A percentile compares a stretch with the other conserved stretches of the same genome.
Evolutionary conservation across 2,888 invertebrate species (phyloP).

Genomic region (Cephus rjabovi): DNA sequence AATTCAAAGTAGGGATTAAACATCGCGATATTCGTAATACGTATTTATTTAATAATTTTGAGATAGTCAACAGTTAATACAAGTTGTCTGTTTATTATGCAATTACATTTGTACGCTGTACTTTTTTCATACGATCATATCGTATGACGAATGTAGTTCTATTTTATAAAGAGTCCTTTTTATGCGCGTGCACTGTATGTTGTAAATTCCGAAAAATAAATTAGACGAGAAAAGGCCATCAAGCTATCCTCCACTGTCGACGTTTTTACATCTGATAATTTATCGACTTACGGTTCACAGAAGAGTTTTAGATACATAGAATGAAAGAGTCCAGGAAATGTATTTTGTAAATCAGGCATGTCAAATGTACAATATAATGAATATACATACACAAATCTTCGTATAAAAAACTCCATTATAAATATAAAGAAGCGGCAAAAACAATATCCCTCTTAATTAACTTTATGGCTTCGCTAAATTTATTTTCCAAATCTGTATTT

Average conservation of each 20-base stretch:
- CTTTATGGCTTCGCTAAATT: conserved; percentile 93
- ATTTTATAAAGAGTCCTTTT: conserved; percentile 51
- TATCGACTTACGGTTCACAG: background rate
- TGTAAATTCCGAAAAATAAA: conserved; percentile 49
- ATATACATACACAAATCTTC: background rate
- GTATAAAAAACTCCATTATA: conserved; percentile 68
- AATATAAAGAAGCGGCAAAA: conserved; percentile 98
- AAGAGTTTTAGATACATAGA: background rate
- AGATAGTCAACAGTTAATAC: conserved; percentile 48
- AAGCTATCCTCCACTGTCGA: background rate
- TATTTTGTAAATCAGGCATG: background rate
- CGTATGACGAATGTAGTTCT: conserved; percentile 51
- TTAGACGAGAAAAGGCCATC: conserved; percentile 32
- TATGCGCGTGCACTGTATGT: conserved; percentile 50
- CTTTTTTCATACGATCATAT: conserved; percentile 47
- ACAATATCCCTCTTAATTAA: conserved; percentile 97
- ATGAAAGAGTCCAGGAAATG: background rate
- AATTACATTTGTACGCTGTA: conserved; percentile 53
- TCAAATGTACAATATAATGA: background rate
- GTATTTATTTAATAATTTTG: conserved; percentile 63
- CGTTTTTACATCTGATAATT: background rate
- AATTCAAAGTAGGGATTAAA: conserved; percentile 48
- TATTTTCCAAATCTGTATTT: conserved; percentile 94
- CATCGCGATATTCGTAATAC: conserved; percentile 58
- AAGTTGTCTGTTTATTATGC: conserved; percentile 43